phyloP scores from a whole-genome alignment of 2,797 vertebrate genomes.

The Numenius phaeopus region DNA sequence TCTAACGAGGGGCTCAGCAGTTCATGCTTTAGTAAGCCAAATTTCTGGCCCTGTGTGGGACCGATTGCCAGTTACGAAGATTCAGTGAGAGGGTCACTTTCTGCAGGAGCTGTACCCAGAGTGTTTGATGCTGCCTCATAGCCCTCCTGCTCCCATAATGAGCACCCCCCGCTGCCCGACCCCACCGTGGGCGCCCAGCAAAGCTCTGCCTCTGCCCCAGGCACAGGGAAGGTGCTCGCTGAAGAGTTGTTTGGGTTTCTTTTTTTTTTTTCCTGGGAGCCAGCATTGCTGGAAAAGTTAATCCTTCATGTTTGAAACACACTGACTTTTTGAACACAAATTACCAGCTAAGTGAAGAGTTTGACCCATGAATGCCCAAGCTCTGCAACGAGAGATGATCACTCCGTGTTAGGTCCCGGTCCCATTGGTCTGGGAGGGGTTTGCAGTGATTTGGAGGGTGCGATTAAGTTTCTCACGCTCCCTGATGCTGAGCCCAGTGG shows the following conservation, averaged over 20 bases:
- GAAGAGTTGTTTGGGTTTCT: not conserved
- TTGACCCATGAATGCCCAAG: not conserved
- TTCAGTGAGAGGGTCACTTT: not conserved
- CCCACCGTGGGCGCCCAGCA: not conserved
- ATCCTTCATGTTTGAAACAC: not conserved
- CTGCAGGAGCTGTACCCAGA: not conserved
- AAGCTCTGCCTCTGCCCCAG: not conserved
- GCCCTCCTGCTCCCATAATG: not conserved
- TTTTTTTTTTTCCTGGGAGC: not conserved
- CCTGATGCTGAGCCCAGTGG: accelerated
- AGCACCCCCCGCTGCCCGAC: not conserved
- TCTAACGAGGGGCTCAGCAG: not conserved
- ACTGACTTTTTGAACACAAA: not conserved
- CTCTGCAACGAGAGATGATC: not conserved
- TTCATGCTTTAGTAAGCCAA: conserved; percentile 32
- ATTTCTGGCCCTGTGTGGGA: not conserved
- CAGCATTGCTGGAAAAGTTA: conserved; percentile 23
- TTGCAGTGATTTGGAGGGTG: too few relatives aligned
- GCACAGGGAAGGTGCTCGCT: not conserved
- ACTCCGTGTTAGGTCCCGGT: not conserved
- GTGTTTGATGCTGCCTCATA: not conserved
- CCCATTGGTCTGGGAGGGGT: too few relatives aligned
- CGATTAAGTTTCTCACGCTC: not conserved
- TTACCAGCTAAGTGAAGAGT: not conserved
- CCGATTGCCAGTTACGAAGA: conserved; percentile 4